These are phyloP conservation scores for Trogon melanurus DNA, from an alignment of 2,113 vertebrate species.

Conservation along the genomic window DNA sequence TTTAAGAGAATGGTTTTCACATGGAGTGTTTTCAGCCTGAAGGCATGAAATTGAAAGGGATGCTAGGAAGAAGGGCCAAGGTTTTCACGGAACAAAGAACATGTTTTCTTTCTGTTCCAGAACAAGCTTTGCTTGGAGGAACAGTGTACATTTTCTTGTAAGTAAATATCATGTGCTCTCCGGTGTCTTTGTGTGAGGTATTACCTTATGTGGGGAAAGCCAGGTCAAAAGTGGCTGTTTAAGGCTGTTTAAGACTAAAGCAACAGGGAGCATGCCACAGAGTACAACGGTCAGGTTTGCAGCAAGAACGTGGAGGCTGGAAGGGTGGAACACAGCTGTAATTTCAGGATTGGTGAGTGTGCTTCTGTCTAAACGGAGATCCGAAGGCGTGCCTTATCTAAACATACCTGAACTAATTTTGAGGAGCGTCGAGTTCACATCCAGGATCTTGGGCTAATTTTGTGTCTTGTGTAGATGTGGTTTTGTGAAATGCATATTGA, in stretches of 20 bases:
- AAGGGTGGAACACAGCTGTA: neutral
- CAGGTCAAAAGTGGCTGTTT: neutral
- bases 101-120: constrained; percentile 21
- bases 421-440: neutral
- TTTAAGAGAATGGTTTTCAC: neutral
- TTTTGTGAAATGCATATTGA: neutral
- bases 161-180: neutral
- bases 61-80: neutral
- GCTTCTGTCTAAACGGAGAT: neutral
- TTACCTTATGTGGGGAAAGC: neutral
- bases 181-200: neutral
- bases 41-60: constrained; percentile 5
- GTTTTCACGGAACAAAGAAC: neutral
- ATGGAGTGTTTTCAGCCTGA: neutral
- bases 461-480: neutral
- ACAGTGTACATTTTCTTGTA: neutral
- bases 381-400: neutral
- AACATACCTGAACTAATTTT: neutral
- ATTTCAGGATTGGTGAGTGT: neutral
- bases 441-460: neutral
- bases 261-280: neutral
- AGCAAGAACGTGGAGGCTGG: neutral
- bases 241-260: neutral
- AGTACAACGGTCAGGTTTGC: neutral
- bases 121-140: neutral